phyloP scores from a whole-genome alignment of 2,888 invertebrate genomes.

The Parascotia fuliginaria region DNA sequence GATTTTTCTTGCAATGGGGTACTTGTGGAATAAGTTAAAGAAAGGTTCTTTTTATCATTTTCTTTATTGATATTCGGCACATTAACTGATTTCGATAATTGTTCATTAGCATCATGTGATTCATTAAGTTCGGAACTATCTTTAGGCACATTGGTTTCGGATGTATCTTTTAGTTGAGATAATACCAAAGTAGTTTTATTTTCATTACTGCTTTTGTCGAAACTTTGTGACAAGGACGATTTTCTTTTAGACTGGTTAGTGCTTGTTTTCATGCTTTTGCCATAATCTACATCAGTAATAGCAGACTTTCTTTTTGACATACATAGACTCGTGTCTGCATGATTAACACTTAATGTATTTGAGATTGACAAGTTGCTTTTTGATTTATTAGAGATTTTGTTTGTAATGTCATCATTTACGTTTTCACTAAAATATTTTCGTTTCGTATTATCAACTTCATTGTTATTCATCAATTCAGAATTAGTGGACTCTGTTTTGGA shows the following conservation, averaged over 20 bases:
- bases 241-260: constrained; percentile 31
- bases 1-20: constrained; percentile 72
- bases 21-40: constrained; percentile 65
- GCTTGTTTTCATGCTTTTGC: not conserved
- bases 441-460: constrained; percentile 1
- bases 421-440: not conserved
- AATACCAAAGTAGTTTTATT: constrained; percentile 63
- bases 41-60: constrained; percentile 53
- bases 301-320: constrained; percentile 33
- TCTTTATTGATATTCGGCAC: constrained; percentile 44
- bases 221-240: constrained; percentile 33
- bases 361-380: constrained; percentile 27
- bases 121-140: constrained; percentile 5
- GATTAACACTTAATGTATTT: constrained; percentile 8
- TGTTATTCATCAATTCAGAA: not conserved
- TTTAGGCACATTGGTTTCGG: constrained; percentile 51
- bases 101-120: constrained; percentile 38
- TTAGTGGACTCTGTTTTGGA: constrained; percentile 1
- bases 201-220: constrained; percentile 26
- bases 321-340: not conserved
- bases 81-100: constrained; percentile 55
- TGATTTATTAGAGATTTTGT: constrained; percentile 8
- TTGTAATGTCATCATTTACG: not conserved
- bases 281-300: not conserved
- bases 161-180: constrained; percentile 68